Evolutionary conservation across 2,113 vertebrate species (phyloP), one percentile per base, ranked within the genome.

Genomic region (Osmerus mordax): DNA sequence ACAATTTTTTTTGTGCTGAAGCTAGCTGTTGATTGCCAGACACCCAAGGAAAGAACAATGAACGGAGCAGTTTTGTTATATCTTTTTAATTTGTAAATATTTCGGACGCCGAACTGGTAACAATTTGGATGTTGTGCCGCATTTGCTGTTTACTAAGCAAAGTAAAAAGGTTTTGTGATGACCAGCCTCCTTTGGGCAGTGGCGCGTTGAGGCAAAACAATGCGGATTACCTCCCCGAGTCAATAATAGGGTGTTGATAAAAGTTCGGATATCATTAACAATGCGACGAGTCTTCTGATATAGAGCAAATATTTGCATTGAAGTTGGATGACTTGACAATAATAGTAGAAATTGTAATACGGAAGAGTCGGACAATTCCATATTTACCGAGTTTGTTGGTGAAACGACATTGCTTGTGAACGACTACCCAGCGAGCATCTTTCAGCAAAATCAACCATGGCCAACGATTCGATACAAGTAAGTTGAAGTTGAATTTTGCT

Each of bases 391-490:
- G 78, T 68, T 78, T 56, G 71, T 65, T 60, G 66, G 79, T 81
- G 77, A 79, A 63, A 36, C 60, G 64, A 41, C n/a, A 51, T 21
- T 18, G 29, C 64, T 51, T 51, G 76, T 69, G 72, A 63, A 36
- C 65, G 80, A 76, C 64, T 7, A 80, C 41, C 29, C 11, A 52
- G 51, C 65, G 69, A 55, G 56, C 16, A 41, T 25, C 29, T 3
- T 65, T 60, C 51, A 29, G 23, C 41, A 15, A 53, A 28, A 74
- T 65, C 80, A 41, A 70, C 78, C 66, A 93, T 93, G 92, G 91
- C 92, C 15, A 93, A 93, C 86, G 92, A 93, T 84, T 91, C 90
- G 0, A 80, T 92, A 16, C 91, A 93, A 86, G 92, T 93, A 89
- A 91, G 92, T 89, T 52, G 8, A 55, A 59, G 6, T 56, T 65